These are phyloP conservation scores for Synergus itoensis DNA, from an alignment of 2,888 invertebrate genomes.

Conservation along the genomic window DNA sequence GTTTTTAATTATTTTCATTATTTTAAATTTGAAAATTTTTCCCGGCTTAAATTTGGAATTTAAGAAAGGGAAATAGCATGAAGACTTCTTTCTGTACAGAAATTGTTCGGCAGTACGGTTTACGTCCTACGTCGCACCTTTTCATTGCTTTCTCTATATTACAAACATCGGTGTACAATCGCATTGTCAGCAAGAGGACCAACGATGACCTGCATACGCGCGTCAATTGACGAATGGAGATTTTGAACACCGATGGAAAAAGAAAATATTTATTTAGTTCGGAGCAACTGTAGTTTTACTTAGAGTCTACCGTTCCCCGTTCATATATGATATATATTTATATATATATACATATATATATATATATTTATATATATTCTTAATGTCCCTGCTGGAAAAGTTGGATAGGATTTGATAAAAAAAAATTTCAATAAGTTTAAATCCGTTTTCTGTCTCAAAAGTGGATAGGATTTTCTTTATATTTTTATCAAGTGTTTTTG, in stretches of 20 bases:
- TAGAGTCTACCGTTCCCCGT: constrained; percentile 19
- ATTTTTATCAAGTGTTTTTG: no score
- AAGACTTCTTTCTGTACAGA: not conserved
- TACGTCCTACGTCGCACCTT: constrained; percentile 17
- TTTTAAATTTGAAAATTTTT: not conserved
- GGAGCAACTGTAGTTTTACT: constrained; percentile 24
- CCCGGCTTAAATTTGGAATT: not conserved
- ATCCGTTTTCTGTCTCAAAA: no score
- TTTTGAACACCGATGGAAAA: constrained; percentile 25
- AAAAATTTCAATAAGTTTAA: no score
- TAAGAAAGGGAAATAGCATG: not conserved
- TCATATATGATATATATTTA: constrained; percentile 14
- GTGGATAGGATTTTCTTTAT: no score
- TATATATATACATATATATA: constrained; percentile 8
- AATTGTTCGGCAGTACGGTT: constrained; percentile 11
- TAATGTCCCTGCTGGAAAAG: no score
- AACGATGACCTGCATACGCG: constrained; percentile 38
- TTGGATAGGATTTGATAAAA: no score
- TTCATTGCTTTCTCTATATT: constrained; percentile 19
- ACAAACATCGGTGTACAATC: constrained; percentile 38
- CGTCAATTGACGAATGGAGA: constrained; percentile 36
- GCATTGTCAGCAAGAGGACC: constrained; percentile 34
- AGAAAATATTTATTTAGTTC: constrained; percentile 26
- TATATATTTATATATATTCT: constrained; percentile 6
- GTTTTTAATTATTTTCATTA: not conserved